Evolutionary conservation across 1,140 invertebrate species (phyloP).

Genomic region (Caenorhabditis remanei): DNA sequence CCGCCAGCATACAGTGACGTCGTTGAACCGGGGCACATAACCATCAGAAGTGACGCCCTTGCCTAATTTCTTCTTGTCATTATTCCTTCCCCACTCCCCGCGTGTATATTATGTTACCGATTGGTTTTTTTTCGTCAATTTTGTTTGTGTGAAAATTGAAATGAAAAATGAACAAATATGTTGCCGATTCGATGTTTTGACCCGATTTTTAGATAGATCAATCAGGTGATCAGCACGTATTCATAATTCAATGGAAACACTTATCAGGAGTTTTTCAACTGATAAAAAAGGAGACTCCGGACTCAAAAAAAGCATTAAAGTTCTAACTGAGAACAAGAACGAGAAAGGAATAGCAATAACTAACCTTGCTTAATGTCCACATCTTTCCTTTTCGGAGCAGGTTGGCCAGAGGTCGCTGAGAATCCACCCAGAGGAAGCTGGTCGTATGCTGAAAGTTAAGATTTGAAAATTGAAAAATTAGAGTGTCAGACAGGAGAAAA

Average conservation of each 20-base stretch:
- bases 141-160: too few species aligned
- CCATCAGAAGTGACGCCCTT: slow-evolving; percentile 17
- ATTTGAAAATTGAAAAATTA: too few species aligned
- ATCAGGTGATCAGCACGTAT: not conserved
- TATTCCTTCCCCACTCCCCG: not conserved
- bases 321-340: not conserved
- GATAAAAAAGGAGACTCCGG: not conserved
- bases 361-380: slow-evolving; percentile 22
- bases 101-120: not conserved
- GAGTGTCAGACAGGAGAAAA: too few species aligned
- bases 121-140: not conserved
- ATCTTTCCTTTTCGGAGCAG: not conserved
- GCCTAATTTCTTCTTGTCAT: not conserved
- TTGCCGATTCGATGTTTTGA: not conserved
- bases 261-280: not conserved
- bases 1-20: slow-evolving; percentile 30
- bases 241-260: not conserved
- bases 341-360: not conserved
- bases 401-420: not conserved
- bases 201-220: too few species aligned
- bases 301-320: not conserved
- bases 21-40: slow-evolving; percentile 24
- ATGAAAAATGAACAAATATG: slow-evolving; percentile 11
- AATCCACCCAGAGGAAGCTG: too few species aligned
- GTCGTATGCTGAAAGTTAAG: too few species aligned